These are phyloP conservation scores for Exocentrus adspersus DNA, from an alignment of 2,888 invertebrate genomes.

Conservation along the genomic window DNA sequence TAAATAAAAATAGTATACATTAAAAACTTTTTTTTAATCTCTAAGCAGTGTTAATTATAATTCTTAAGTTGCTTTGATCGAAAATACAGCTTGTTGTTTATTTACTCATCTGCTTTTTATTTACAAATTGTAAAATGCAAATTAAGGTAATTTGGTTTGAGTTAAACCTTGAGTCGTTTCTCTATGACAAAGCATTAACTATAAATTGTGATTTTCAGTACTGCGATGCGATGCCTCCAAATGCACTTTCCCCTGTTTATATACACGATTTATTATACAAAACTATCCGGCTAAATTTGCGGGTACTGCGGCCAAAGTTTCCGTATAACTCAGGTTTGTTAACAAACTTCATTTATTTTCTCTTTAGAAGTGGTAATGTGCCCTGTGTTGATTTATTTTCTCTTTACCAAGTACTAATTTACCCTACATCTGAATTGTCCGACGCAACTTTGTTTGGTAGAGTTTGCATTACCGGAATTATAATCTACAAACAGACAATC, in stretches of 20 bases:
- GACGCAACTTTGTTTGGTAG: conserved; percentile 11
- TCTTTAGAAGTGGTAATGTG: conserved; percentile 15
- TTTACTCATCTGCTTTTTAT: too few relatives aligned
- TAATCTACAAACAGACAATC: conserved; percentile 15
- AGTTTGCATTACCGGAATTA: conserved; percentile 4
- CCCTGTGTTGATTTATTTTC: conserved; percentile 20
- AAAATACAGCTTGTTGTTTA: too few relatives aligned
- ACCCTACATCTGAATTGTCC: conserved; percentile 14
- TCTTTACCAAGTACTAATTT: conserved; percentile 17
- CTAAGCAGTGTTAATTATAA: too few relatives aligned
- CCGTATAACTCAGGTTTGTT: conserved; percentile 22
- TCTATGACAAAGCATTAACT: too few relatives aligned
- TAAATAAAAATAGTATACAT: too few relatives aligned
- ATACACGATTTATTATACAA: conserved; percentile 2
- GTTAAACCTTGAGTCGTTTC: too few relatives aligned
- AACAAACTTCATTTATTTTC: conserved; percentile 20
- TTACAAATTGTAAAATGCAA: too few relatives aligned
- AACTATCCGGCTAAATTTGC: conserved; percentile 2
- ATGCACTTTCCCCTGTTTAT: conserved; percentile 3
- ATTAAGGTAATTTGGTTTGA: too few relatives aligned
- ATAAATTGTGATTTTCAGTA: too few relatives aligned
- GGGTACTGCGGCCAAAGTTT: conserved; percentile 9
- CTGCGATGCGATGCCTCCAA: neutral
- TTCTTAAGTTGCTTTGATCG: too few relatives aligned
- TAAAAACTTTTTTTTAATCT: too few relatives aligned